Evolutionary conservation across 2,888 invertebrate genomes (phyloP), one percentile per base, ranked within the genome.

Genomic region (Apoderus coryli): DNA sequence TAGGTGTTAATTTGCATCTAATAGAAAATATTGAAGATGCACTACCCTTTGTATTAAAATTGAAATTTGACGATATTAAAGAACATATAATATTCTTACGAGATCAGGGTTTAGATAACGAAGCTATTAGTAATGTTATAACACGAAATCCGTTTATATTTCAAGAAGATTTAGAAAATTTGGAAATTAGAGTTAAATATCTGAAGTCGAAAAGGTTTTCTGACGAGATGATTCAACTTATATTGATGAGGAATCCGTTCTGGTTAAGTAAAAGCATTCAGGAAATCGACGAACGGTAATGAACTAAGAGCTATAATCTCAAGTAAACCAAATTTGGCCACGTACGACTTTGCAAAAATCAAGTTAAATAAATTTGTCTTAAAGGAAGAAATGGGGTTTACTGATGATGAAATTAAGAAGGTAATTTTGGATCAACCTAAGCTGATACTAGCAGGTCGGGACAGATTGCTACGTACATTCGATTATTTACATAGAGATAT

Each of bases 351-450:
- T 44, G 57, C 65, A 25, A 62, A 69, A 35, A 51, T 85, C 10
- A 68, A 64, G 41, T 61, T 69, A 29, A 74, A 71, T 39, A 67
- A 67, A 2, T 88, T 90, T 63, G 65, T 69, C 10, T 53, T 90
- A 16, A 72, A 69, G 50, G 88, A 90, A 60, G 82, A 89, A 63
- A 78, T 92, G 76, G 90, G 89, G 12, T 93, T 93, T 60, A 60
- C 65, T 35, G 47, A 57, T 3, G 45, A 59, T 2, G 81, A 93
- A 60, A 54, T 70, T 1, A 81, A 78, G 56, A 44, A 53, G 19
- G 56, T 92, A 29, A 52, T 93, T 4, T 46, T 90, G 13, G 53
- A 53, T 2, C 70, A 69, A 52, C 92, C 92, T 3, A n/a, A n/a
- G n/a, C n/a, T n/a, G n/a, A n/a, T n/a, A n/a, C n/a, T n/a, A n/a